Conservation (phyloP, 2,888 invertebrate species). For the Adelphocoris suturalis region DNA sequence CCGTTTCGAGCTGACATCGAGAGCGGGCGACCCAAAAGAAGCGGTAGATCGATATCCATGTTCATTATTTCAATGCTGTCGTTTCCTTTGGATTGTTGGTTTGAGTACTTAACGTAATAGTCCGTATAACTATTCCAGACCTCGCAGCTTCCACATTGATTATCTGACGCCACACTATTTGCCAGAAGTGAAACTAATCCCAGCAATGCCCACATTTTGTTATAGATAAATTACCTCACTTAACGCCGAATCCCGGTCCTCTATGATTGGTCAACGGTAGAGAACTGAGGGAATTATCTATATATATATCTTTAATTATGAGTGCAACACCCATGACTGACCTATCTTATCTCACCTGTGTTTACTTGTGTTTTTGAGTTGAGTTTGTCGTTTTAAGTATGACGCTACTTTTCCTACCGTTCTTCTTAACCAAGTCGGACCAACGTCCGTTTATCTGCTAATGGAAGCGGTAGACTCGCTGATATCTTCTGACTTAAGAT, state of each 20-base stretch:
- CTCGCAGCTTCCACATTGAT: background rate
- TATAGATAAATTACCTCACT: background rate
- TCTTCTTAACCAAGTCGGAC: too few relatives aligned
- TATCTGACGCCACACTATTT: background rate
- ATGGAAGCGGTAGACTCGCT: too few relatives aligned
- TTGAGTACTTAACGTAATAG: slow-evolving; percentile 38
- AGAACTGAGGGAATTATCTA: slow-evolving; percentile 9
- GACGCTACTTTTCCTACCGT: too few relatives aligned
- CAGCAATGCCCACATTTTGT: background rate
- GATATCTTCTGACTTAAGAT: too few relatives aligned
- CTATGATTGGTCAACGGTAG: background rate
- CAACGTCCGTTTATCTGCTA: too few relatives aligned
- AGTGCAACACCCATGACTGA: background rate
- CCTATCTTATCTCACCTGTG: background rate
- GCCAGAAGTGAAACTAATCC: background rate
- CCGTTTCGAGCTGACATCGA: slow-evolving; percentile 9
- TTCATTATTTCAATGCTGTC: slow-evolving; percentile 6
- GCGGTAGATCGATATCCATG: background rate
- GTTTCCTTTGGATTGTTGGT: background rate
- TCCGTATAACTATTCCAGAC: slow-evolving; percentile 45
- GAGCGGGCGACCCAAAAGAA: background rate
- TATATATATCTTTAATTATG: background rate
- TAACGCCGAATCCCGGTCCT: background rate
- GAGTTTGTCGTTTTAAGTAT: background rate
- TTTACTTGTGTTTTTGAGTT: background rate